Conservation (phyloP, 1,140 invertebrate genomes). For the Camponotus pennsylvanicus region DNA sequence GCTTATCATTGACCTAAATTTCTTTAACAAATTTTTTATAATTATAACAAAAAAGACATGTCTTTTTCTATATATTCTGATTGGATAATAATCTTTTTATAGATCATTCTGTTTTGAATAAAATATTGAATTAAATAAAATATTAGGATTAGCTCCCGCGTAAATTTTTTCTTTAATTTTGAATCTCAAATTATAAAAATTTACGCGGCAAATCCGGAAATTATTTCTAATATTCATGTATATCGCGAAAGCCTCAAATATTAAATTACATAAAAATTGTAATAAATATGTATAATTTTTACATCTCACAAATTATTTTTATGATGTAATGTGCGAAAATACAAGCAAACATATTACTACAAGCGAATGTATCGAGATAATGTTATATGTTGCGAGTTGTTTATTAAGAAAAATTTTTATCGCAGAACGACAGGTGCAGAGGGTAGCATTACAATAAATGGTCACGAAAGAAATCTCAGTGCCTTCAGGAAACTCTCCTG, state of each 20-base stretch:
- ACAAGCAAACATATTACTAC: neutral
- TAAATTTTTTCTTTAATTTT: too few species aligned
- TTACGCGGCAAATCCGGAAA: too few species aligned
- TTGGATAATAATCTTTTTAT: neutral
- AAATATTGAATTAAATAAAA: too few species aligned
- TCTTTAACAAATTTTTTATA: neutral
- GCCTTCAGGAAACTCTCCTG: conserved; percentile 97
- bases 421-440: conserved; percentile 91
- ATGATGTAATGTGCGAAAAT: neutral
- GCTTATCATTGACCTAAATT: neutral
- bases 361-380: neutral
- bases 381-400: neutral
- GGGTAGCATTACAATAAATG: conserved; percentile 95
- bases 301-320: neutral
- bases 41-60: neutral
- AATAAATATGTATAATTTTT: neutral
- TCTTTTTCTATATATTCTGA: too few species aligned
- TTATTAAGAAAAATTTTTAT: conserved; percentile 67
- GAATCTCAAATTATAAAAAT: too few species aligned
- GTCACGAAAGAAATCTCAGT: conserved; percentile 94
- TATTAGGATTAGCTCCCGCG: too few species aligned
- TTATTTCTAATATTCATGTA: too few species aligned
- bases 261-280: neutral
- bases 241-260: too few species aligned
- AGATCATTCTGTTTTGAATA: too few species aligned